Evolutionary conservation across 2,113 vertebrate species (phyloP).

Genomic region (Forbesichthys papilliferus): DNA sequence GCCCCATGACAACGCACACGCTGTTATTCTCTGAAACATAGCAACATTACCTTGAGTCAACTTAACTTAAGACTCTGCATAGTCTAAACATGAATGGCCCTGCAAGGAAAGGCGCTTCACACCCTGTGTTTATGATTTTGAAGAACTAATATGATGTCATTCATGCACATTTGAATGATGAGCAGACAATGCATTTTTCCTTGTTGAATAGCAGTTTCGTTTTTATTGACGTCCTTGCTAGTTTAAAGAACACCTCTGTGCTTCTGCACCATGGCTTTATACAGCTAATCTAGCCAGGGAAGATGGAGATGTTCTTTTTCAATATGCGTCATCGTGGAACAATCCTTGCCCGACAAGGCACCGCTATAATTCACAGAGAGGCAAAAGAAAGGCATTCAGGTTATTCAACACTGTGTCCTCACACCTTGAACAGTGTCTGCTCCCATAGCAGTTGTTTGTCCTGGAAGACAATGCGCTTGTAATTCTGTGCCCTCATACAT

Average conservation of each 20-base stretch:
- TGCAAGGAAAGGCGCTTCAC: neutral
- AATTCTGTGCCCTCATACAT: constrained; percentile 67
- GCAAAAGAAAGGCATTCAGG: constrained; percentile 26
- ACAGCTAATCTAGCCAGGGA: constrained; percentile 38
- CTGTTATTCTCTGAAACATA: constrained; percentile 64
- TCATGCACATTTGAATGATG: constrained; percentile 35
- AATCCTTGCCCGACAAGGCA: constrained; percentile 40
- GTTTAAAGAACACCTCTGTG: neutral
- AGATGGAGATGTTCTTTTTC: constrained; percentile 55
- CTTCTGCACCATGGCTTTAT: constrained; percentile 15
- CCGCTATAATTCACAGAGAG: constrained; percentile 45
- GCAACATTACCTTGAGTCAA: constrained; percentile 60
- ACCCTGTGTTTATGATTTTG: neutral
- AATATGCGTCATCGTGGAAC: constrained; percentile 53
- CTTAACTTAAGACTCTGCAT: constrained; percentile 43
- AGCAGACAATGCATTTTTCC: constrained; percentile 30
- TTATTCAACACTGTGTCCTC: constrained; percentile 53
- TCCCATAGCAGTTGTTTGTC: constrained; percentile 43
- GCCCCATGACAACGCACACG: constrained; percentile 65
- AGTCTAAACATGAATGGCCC: constrained; percentile 58
- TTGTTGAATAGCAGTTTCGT: constrained; percentile 19
- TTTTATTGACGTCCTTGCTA: neutral
- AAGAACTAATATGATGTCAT: constrained; percentile 30
- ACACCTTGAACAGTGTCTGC: constrained; percentile 44
- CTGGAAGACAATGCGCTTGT: constrained; percentile 58